These are phyloP conservation scores for Scortum barcoo DNA, from an alignment of 2,113 vertebrate genomes.

Conservation along the genomic window DNA sequence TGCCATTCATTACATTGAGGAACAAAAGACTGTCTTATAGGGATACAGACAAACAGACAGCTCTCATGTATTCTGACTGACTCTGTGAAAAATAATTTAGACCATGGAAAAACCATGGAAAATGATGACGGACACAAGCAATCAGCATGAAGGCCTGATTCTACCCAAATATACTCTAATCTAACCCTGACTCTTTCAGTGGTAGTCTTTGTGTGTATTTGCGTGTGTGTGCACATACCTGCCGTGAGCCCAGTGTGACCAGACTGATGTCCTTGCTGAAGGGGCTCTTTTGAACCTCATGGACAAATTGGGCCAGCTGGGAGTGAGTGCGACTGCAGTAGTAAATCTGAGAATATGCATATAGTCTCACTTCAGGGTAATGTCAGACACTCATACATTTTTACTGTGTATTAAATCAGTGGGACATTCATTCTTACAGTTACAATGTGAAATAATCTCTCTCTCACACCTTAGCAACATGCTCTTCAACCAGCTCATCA, in stretches of 20 bases:
- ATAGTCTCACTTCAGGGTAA: conserved; percentile 4
- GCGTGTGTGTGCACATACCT: conserved; percentile 81
- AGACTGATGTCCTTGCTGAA: conserved; percentile 89
- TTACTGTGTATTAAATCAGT: neutral
- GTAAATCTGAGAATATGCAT: conserved; percentile 88
- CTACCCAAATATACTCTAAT: neutral
- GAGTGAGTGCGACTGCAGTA: conserved; percentile 99
- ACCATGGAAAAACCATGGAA: no score
- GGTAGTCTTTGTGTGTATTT: neutral
- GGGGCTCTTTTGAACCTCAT: conserved; percentile 94
- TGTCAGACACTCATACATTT: neutral
- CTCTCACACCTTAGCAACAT: conserved; percentile 90
- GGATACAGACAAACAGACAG: neutral
- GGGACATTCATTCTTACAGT: conserved; percentile 3
- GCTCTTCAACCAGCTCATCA: conserved; percentile 93
- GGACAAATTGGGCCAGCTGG: conserved; percentile 96
- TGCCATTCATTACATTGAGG: neutral
- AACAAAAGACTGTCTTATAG: neutral
- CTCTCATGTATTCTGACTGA: no score
- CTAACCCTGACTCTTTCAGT: neutral
- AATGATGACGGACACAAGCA: neutral
- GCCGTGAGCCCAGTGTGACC: conserved; percentile 93
- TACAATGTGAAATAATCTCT: neutral
- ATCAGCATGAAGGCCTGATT: neutral
- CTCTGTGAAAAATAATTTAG: no score